Evolutionary conservation across 2,113 vertebrate genomes (phyloP).

Genomic region (Psittacula cyanocephala): DNA sequence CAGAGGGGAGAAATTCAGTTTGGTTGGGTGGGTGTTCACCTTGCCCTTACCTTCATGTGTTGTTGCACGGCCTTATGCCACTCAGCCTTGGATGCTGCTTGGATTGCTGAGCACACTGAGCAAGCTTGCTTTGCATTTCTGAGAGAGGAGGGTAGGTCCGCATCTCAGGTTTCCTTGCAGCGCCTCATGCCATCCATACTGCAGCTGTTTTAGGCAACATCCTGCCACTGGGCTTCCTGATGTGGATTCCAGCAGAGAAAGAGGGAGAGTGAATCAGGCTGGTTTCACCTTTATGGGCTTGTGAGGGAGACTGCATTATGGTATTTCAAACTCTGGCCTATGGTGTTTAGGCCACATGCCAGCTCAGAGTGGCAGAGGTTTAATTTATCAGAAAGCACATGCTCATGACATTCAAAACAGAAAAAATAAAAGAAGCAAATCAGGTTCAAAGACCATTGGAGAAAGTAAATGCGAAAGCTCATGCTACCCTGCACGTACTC

Average conservation of each 20-base stretch:
- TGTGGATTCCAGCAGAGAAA: neutral
- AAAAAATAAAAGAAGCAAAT: neutral
- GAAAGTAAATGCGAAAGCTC: neutral
- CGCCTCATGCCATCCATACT: neutral
- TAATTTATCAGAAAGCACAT: neutral
- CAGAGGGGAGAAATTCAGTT: neutral
- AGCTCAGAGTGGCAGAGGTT: neutral
- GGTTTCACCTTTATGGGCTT: neutral
- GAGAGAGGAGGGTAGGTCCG: neutral
- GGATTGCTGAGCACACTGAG: accelerated
- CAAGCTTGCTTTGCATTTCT: neutral
- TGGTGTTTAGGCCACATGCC: neutral
- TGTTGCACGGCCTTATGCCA: neutral
- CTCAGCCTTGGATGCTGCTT: neutral
- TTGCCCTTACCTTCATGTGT: neutral
- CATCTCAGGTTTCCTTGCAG: neutral
- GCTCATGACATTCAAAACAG: neutral
- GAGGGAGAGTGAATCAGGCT: neutral
- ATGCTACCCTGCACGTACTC: slow-evolving; percentile 50
- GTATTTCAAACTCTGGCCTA: neutral
- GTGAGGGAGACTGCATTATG: accelerated
- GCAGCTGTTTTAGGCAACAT: accelerated
- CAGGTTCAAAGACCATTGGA: neutral
- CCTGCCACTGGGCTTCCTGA: accelerated
- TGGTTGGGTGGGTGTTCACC: neutral